Conservation (phyloP, 2,113 vertebrate species). For the Albula glossodonta region DNA sequence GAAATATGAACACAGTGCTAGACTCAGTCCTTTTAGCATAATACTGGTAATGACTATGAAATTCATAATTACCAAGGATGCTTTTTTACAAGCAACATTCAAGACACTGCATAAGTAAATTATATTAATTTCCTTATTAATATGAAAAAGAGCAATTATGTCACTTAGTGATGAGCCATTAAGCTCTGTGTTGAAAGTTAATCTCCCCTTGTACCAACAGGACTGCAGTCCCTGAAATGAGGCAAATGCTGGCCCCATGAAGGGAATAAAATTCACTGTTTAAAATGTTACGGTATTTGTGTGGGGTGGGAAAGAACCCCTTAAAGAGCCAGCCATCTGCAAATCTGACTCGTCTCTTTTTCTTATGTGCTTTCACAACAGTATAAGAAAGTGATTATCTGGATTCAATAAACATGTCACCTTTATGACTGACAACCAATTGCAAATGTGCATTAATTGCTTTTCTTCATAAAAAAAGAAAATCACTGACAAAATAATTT, state of each 20-base stretch:
- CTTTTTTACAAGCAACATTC: constrained; percentile 64
- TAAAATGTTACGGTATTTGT: no score
- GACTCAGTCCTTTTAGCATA: constrained; percentile 68
- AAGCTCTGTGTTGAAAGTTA: constrained; percentile 42
- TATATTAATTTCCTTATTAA: constrained; percentile 66
- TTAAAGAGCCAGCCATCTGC: no score
- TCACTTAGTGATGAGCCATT: constrained; percentile 67
- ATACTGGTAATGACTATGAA: constrained; percentile 76
- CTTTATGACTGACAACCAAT: no score
- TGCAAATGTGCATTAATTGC: no score
- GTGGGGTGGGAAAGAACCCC: no score
- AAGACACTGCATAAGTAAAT: constrained; percentile 64
- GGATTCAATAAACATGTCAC: no score
- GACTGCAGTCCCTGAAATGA: background rate
- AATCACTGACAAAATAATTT: no score
- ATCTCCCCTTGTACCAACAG: background rate
- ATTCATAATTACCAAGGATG: constrained; percentile 69
- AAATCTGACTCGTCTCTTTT: no score
- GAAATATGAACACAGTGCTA: constrained; percentile 50
- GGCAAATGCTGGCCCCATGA: background rate
- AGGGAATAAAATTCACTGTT: background rate
- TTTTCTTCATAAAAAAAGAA: no score
- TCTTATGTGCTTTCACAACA: no score
- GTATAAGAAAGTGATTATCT: no score
- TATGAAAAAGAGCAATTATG: constrained; percentile 46